These are phyloP conservation scores for Turdus rufiventris DNA, from an alignment of 2,113 vertebrate species.

Conservation along the genomic window DNA sequence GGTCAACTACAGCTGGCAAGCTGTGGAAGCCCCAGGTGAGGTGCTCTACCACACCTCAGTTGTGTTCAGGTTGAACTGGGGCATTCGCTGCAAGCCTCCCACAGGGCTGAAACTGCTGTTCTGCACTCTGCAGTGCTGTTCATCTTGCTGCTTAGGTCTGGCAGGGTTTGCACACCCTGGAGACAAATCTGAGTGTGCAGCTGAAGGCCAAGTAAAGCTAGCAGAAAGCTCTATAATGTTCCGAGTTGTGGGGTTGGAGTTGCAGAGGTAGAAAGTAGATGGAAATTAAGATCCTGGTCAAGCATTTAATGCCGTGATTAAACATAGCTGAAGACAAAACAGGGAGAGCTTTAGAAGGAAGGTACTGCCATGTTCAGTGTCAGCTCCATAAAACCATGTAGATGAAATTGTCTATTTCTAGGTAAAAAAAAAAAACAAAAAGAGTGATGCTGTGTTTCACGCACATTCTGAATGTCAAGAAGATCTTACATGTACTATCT, in stretches of 20 bases:
- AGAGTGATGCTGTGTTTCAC: background rate
- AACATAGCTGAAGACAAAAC: background rate
- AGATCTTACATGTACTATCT: background rate
- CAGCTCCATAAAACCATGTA: background rate
- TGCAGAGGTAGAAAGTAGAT: background rate
- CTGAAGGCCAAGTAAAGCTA: background rate
- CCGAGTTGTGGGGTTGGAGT: background rate
- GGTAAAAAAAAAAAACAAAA: background rate
- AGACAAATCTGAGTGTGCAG: background rate
- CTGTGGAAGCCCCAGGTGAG: background rate
- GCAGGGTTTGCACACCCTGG: background rate
- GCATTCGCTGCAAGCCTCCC: background rate
- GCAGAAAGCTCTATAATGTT: background rate
- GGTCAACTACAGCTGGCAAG: background rate
- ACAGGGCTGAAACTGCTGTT: background rate
- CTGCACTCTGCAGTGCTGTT: background rate
- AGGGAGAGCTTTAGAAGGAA: background rate
- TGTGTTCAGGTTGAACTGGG: background rate
- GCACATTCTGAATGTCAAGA: background rate
- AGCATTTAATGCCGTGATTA: background rate
- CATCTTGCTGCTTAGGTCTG: background rate
- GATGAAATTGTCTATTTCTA: background rate
- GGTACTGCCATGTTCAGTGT: background rate
- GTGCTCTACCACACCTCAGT: background rate
- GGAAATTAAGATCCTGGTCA: background rate